Evolutionary conservation across 2,113 vertebrate species (phyloP).

Genomic region (Spheniscus mendiculus): DNA sequence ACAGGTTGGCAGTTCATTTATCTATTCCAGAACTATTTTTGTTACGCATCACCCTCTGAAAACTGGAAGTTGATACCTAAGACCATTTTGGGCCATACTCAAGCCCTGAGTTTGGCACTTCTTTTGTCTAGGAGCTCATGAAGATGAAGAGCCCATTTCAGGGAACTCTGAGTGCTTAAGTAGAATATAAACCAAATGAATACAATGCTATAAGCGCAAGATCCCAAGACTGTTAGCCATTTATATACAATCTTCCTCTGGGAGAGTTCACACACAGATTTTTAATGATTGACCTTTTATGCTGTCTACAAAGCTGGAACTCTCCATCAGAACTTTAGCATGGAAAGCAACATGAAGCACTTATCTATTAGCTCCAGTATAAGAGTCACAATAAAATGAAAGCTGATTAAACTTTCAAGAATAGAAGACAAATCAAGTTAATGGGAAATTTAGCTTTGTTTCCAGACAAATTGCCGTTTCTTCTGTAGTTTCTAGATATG

Average conservation of each 20-base stretch:
- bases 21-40: not conserved
- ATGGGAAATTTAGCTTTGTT: not conserved
- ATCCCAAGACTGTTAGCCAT: not conserved
- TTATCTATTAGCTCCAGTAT: not conserved
- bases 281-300: not conserved
- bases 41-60: not conserved
- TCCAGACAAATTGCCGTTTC: not conserved
- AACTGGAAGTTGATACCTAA: not conserved
- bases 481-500: not conserved
- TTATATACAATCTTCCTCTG: not conserved
- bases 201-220: not conserved
- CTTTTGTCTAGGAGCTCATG: not conserved
- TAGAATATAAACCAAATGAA: not conserved
- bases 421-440: not conserved
- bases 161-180: not conserved
- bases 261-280: not conserved
- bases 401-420: not conserved
- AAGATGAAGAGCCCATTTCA: not conserved
- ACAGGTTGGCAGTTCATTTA: not conserved
- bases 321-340: not conserved
- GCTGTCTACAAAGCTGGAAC: not conserved
- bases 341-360: not conserved
- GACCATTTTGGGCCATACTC: not conserved
- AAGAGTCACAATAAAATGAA: not conserved
- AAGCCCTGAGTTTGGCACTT: not conserved